These are phyloP conservation scores for Drosophila oshimai DNA, from an alignment of 1,140 invertebrate genomes.

Conservation along the genomic window DNA sequence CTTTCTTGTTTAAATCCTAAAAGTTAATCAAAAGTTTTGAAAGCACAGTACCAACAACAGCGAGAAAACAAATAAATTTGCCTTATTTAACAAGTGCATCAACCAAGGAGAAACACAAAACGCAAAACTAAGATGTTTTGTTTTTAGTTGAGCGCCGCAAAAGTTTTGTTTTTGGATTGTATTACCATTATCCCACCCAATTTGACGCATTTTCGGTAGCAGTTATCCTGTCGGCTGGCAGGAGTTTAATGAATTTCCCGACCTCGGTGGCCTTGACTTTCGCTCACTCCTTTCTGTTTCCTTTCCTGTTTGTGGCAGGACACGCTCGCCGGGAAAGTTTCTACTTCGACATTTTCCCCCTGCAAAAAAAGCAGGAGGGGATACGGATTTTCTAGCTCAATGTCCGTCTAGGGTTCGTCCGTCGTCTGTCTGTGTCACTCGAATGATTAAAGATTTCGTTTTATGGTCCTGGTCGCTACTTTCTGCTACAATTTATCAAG, in stretches of 20 bases:
- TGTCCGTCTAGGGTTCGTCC: slow-evolving; percentile 22
- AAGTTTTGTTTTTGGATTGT: slow-evolving; percentile 55
- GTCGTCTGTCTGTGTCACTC: slow-evolving; percentile 65
- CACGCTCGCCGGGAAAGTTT: slow-evolving; percentile 48
- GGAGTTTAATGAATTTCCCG: slow-evolving; percentile 64
- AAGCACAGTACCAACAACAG: neutral
- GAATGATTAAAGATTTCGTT: slow-evolving; percentile 78
- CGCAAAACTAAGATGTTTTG: slow-evolving; percentile 67
- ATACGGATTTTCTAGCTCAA: neutral
- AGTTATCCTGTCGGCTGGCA: slow-evolving; percentile 16
- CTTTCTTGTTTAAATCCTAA: neutral
- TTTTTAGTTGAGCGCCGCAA: slow-evolving; percentile 52
- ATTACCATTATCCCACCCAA: slow-evolving; percentile 60
- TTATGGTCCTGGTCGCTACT: slow-evolving; percentile 65
- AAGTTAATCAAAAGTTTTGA: neutral
- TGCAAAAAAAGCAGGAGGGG: no score
- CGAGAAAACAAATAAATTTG: slow-evolving; percentile 22
- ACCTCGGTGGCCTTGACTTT: slow-evolving; percentile 13
- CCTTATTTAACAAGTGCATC: slow-evolving; percentile 47
- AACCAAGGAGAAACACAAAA: slow-evolving; percentile 19
- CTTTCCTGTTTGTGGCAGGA: slow-evolving; percentile 61
- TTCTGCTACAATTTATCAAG: slow-evolving; percentile 74
- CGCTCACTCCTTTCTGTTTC: slow-evolving; percentile 23
- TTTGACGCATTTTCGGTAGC: slow-evolving; percentile 19
- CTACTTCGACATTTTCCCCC: slow-evolving; percentile 47